Percentiles rank a stretch among this genome's conserved stretches.
These are phyloP conservation scores for Mormyrus lacerda DNA, from an alignment of 2,113 vertebrate genomes.

Conservation along the genomic window DNA sequence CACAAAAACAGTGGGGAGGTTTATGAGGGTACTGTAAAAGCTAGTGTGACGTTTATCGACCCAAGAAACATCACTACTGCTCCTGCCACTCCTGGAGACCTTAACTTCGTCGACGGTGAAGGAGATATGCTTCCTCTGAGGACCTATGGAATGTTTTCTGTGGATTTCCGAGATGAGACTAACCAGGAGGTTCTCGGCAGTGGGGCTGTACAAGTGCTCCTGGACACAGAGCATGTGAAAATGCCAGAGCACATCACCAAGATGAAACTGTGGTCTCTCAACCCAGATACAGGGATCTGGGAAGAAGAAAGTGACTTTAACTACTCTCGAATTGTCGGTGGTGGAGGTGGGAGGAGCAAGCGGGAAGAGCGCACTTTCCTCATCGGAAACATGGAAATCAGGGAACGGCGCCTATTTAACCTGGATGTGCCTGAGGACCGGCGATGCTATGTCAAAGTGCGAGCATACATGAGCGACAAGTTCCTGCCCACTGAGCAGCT, in stretches of 20 bases:
- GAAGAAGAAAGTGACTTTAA: conserved; percentile 78
- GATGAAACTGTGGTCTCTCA: conserved; percentile 90
- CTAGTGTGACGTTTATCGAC: conserved; percentile 88
- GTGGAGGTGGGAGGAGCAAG: conserved; percentile 53
- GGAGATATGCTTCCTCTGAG: conserved; percentile 80
- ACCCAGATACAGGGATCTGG: conserved; percentile 83
- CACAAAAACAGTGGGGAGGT: conserved; percentile 66
- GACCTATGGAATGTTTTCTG: conserved; percentile 92
- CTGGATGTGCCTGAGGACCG: conserved; percentile 90
- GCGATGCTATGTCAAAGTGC: conserved; percentile 93
- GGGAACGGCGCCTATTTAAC: conserved; percentile 89
- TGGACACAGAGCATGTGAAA: conserved; percentile 73
- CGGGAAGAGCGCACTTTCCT: conserved; percentile 89
- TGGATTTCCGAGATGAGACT: conserved; percentile 76
- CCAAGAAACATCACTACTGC: conserved; percentile 77
- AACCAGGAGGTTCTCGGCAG: conserved; percentile 65
- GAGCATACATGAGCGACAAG: conserved; percentile 88
- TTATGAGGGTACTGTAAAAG: conserved; percentile 76
- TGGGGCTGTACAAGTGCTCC: conserved; percentile 69
- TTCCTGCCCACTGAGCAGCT: conserved; percentile 79
- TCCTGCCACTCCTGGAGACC: conserved; percentile 74
- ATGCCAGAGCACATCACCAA: conserved; percentile 79
- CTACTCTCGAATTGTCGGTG: conserved; percentile 30
- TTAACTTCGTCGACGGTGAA: conserved; percentile 74
- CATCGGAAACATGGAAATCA: conserved; percentile 86